Evolutionary conservation across 2,797 vertebrate genomes (phyloP), one percentile per base, ranked within the genome.

Genomic region (Hozukius guyotensis): DNA sequence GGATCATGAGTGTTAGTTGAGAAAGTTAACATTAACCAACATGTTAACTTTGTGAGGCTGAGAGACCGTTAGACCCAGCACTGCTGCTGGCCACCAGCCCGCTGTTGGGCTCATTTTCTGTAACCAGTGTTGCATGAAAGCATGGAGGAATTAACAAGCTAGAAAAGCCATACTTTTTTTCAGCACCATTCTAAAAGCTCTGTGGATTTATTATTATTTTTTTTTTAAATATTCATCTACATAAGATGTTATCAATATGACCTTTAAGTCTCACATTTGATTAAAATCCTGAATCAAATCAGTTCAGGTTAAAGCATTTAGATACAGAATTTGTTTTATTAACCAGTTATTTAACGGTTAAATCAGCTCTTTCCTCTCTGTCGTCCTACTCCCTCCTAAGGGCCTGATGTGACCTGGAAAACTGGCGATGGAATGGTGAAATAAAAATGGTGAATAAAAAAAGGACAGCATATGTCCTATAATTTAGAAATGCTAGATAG

Each of bases 371-470:
- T 49, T 65, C 2, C 9, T 8, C 12, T 38, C 0, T 3, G 29
- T 79, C 34, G 14, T 80, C 6, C 16, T 2, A 38, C 36, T 59
- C 11, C 11, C 4, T 68, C 56, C 42, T 55, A 13, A 14, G 8
- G 29, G 53, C 11, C 8, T 14, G n/a, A 42, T 59, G 52, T 80
- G 65, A 84, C 73, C 68, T 53, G 53, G 16, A 86, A 76, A 75
- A 62, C n/a, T 29, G 1, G 2, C 34, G 57, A 70, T 36, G 31
- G n/a, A 61, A 7, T 20, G 27, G 2, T 77, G 59, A 73, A 34
- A 67, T 36, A 66, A 66, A 1, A 20, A 27, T 0, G 25, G 46
- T 25, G 32, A 46, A 60, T 22, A 69, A 59, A 77, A 52, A 77
- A 8, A 69, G 11, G 31, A 49, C 8, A 49, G 20, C 12, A 16